phyloP scores from a whole-genome alignment of 2,888 invertebrate genomes.

The Amphipyra tragopoginis region DNA sequence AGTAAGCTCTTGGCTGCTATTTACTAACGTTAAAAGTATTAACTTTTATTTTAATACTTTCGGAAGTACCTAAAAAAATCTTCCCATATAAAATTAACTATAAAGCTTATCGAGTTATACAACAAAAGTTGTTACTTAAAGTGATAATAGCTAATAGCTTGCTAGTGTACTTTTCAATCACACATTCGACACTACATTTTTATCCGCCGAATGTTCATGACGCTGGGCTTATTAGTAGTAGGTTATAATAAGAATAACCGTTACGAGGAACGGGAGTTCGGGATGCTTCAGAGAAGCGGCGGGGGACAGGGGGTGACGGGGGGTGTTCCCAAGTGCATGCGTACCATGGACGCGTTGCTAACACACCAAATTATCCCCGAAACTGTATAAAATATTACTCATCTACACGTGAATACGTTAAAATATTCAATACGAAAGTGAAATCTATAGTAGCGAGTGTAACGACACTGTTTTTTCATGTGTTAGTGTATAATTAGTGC shows the following conservation, averaged over 20 bases:
- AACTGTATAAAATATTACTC: slow-evolving; percentile 41
- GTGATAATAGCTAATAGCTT: no score
- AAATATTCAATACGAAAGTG: slow-evolving; percentile 52
- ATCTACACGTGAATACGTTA: slow-evolving; percentile 36
- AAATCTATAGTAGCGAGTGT: slow-evolving; percentile 26
- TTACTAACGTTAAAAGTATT: no score
- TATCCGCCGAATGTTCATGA: slow-evolving; percentile 17
- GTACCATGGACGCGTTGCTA: slow-evolving; percentile 47
- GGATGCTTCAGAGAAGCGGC: slow-evolving; percentile 67
- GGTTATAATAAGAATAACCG: slow-evolving; percentile 81
- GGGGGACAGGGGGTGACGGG: slow-evolving; percentile 28
- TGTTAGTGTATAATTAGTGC: slow-evolving; percentile 36
- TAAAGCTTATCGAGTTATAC: no score
- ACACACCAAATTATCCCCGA: slow-evolving; percentile 28
- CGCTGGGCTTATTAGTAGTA: slow-evolving; percentile 47
- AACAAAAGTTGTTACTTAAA: no score
- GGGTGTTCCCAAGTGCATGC: slow-evolving; percentile 50
- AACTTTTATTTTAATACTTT: no score
- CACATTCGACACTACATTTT: no score
- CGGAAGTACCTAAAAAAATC: no score
- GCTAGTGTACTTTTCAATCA: no score
- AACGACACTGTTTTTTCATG: slow-evolving; percentile 28
- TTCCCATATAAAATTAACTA: no score
- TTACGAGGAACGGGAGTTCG: slow-evolving; percentile 66
- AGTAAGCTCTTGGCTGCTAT: no score